Evolutionary conservation across 2,888 invertebrate genomes (phyloP), one percentile per base, ranked within the genome.

Genomic region (Caenorhabditis sp.): DNA sequence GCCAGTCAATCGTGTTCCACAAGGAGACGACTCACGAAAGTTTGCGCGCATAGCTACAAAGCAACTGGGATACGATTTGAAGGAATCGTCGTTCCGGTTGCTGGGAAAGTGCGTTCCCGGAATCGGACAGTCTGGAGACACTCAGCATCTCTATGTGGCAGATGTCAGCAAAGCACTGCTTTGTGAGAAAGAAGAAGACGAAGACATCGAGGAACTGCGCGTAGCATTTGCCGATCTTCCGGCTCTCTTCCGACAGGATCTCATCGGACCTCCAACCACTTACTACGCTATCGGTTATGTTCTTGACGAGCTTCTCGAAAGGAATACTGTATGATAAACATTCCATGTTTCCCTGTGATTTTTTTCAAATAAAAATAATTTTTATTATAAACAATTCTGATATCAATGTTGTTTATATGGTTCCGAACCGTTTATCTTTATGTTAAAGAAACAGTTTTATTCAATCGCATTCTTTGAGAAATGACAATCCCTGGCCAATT

Each of bases 101-200:
- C 28, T 40, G 22, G 51, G 50, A 0, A 40, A 76, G 18, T 67
- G 67, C 18, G 32, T 76, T 22, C 78, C 82, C 0, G 82, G 82
- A 53, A 79, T 82, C 64, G 72, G 78, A 18, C 82, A 82, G 28
- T 78, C 78, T 13, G 82, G 82, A n/a, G 78, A 82, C 55, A 44
- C 28, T 15, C 82, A 82, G 24, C 44, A 26, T 28, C 55, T 74
- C 2, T 82, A 37, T 51, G 20, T 58, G 1, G 69, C 40, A 3
- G 78, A 78, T 26, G 60, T 78, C 0, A 55, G 58, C 18, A 56
- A 65, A 4, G 68, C 82, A 8, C 32, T 37, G n/a, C 5, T 20
- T 9, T 72, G 65, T 20, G 70, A 60, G 26, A 61, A 67, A 13
- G 67, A 82, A 18, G 62, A 77, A 20, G 67, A 64, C 44, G 74